A percentile compares a stretch with the other conserved stretches of the same genome.
Evolutionary conservation across 2,113 vertebrate species (phyloP).

Genomic region (Nesoenas mayeri): DNA sequence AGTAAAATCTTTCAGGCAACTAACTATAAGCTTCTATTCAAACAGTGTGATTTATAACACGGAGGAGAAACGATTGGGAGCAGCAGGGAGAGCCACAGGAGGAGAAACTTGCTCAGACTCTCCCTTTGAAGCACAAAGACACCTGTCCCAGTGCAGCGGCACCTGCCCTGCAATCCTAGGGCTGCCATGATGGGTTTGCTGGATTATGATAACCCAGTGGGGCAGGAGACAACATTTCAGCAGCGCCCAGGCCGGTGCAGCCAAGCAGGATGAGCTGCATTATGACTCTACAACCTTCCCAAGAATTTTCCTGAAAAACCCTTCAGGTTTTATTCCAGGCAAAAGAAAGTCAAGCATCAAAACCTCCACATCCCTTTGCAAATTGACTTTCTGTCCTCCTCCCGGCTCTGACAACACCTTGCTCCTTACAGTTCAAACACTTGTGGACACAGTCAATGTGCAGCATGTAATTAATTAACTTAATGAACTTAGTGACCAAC

Average conservation of each 20-base stretch:
- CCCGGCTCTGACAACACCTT: neutral
- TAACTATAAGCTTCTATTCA: conserved; percentile 40
- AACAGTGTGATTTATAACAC: neutral
- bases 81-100: neutral
- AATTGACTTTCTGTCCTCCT: neutral
- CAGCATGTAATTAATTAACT: conserved; percentile 11
- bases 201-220: too few relatives aligned
- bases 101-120: neutral
- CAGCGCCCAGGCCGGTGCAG: too few relatives aligned
- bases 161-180: too few relatives aligned
- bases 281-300: neutral
- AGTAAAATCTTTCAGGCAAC: conserved; percentile 64
- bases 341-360: neutral
- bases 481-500: conserved; percentile 11
- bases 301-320: neutral
- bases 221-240: too few relatives aligned
- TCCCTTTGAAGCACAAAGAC: accelerated
- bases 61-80: neutral
- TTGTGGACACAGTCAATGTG: neutral
- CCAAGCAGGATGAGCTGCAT: too few relatives aligned
- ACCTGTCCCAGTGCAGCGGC: too few relatives aligned
- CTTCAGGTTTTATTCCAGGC: neutral
- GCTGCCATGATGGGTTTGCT: too few relatives aligned
- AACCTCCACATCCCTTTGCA: neutral
- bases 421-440: neutral